Conservation (phyloP, 2,888 invertebrate genomes). For the Lordiphosa fenestrarum region DNA sequence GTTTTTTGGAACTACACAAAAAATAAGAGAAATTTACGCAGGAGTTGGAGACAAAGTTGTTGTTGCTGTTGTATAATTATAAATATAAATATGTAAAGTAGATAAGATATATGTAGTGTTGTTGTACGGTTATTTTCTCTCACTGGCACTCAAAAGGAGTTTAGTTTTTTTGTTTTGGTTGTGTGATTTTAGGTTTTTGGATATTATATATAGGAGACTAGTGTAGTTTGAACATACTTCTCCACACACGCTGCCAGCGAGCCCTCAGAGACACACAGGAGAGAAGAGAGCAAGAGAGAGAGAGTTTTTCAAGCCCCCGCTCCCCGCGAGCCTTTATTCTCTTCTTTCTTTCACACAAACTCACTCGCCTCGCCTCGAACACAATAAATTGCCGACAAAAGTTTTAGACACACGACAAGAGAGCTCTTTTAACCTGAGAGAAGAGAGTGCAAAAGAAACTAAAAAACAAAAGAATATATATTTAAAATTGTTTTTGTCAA, state of each 20-base stretch:
- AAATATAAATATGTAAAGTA: slow-evolving; percentile 12
- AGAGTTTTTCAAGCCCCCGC: slow-evolving; percentile 19
- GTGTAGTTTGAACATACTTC: slow-evolving; percentile 71
- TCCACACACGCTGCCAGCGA: slow-evolving; percentile 73
- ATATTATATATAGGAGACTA: slow-evolving; percentile 36
- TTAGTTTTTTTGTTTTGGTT: slow-evolving; percentile 34
- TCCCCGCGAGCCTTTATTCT: slow-evolving; percentile 13
- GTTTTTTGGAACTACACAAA: slow-evolving; percentile 22
- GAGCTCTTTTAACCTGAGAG: slow-evolving; percentile 61
- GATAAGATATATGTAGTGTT: slow-evolving; percentile 22
- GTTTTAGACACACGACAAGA: slow-evolving; percentile 33
- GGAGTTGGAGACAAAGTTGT: slow-evolving; percentile 30
- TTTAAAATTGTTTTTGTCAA: slow-evolving; percentile 29
- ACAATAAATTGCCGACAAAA: slow-evolving; percentile 24
- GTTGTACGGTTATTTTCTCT: slow-evolving; percentile 12
- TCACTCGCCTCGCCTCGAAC: slow-evolving; percentile 37
- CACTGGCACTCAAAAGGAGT: slow-evolving; percentile 41
- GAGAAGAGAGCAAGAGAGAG: slow-evolving; percentile 24
- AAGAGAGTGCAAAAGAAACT: slow-evolving; percentile 70
- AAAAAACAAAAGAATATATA: slow-evolving; percentile 48
- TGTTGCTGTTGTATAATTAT: slow-evolving; percentile 15
- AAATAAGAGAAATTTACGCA: slow-evolving; percentile 37
- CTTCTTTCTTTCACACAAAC: slow-evolving; percentile 33
- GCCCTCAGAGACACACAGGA: slow-evolving; percentile 56
- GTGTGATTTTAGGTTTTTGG: slow-evolving; percentile 26